Conservation (phyloP, 2,888 invertebrate genomes). For the Drosophila quasianomalipes region DNA sequence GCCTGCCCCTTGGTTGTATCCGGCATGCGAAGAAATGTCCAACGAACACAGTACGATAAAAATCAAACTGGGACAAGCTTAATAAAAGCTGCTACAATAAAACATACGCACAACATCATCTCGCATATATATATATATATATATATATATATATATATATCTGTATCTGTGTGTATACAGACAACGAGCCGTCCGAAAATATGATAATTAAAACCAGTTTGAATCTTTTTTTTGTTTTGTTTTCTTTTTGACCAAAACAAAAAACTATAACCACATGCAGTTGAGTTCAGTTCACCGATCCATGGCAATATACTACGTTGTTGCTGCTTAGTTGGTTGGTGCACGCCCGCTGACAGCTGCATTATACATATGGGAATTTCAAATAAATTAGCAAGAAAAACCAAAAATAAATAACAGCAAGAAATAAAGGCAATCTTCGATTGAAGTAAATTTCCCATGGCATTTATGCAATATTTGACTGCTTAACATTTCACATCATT, state of each 20-base stretch:
- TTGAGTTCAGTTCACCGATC: slow-evolving; percentile 70
- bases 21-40: slow-evolving; percentile 72
- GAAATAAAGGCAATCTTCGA: slow-evolving; percentile 8
- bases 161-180: slow-evolving; percentile 9
- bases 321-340: slow-evolving; percentile 1
- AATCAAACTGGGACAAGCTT: slow-evolving; percentile 74
- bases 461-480: slow-evolving; percentile 19
- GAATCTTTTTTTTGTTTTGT: slow-evolving; percentile 27
- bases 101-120: slow-evolving; percentile 4
- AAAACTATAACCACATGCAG: slow-evolving; percentile 55
- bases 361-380: slow-evolving; percentile 23
- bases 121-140: slow-evolving; percentile 17
- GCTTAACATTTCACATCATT: slow-evolving; percentile 1
- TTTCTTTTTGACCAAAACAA: slow-evolving; percentile 45
- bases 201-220: slow-evolving; percentile 77
- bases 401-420: slow-evolving; percentile 5
- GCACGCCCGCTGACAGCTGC: slow-evolving; percentile 25
- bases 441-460: slow-evolving; percentile 34
- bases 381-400: slow-evolving; percentile 25
- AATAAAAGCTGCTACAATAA: slow-evolving; percentile 60
- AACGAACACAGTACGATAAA: slow-evolving; percentile 56
- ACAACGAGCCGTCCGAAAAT: slow-evolving; percentile 35
- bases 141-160: slow-evolving; percentile 21
- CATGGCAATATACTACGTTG: slow-evolving; percentile 45
- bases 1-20: slow-evolving; percentile 45